Base-by-base conservation (phyloP, 1,140 invertebrate genomes). In the Papilio machaon region DNA sequence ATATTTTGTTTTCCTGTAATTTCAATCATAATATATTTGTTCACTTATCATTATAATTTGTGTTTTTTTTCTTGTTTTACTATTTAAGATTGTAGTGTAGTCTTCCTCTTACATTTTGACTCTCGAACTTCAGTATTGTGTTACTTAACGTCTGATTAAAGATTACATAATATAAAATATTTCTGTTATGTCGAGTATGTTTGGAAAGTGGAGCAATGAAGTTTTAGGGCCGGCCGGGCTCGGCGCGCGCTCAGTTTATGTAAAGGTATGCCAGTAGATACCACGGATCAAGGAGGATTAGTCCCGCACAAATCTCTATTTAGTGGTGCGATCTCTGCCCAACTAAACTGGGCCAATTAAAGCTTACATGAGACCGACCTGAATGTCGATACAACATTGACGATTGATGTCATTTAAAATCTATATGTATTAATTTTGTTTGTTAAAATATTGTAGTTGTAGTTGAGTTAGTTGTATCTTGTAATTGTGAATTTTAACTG, bases 291-390 rank as follows among this genome's bases (percentile, higher is more conserved):
- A 88, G 87, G 80, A 81, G 90, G 92, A 91, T 94, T 92, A 94
- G 87, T 88, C 86, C 81, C 85, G 85, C 86, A 85, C 89, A 93
- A 93, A 94, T 93, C 91, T 91, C 90, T 93, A 92, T 94, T 92
- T 94, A 94, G 91, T 92, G 88, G 88, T 83, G 83, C 87, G 91
- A 91, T 92, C 90, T 90, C 88, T 89, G 89, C 80, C 85, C 87
- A 84, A 86, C 87, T 87, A 85, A 94, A 91, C 91, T 89, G 86
- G 92, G 91, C 91, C 91, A 94, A 94, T 94, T 94, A 92, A 88
- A 92, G 91, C 87, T 92, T 91, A 91, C 87, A 83, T 82, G 83
- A 82, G 84, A 79, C 82, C 88, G 88, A 90, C 88, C 86, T 85
- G 81, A 86, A 85, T 88, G 84, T 89, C 87, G 88, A 87, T 87